Base-by-base conservation (phyloP, 2,888 invertebrate species). In the Idaea dimidiata region DNA sequence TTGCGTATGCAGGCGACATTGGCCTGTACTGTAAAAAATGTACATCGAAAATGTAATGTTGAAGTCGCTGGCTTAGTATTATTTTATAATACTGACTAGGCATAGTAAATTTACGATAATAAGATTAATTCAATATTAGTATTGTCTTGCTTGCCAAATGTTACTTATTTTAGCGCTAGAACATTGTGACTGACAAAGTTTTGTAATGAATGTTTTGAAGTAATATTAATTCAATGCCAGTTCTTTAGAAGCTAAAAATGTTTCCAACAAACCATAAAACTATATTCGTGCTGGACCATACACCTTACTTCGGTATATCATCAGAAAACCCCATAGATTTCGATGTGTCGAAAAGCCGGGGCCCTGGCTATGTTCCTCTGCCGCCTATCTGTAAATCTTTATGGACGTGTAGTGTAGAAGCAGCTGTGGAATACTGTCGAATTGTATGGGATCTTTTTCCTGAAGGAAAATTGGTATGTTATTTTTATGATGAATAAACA, bases 401-500 rank as follows among this genome's bases (percentile, higher is more conserved):
- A 61, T 99, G 99, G 99, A 99, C 99, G 0, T 98, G 97, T 78
- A 97, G 97, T 71, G 97, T 99, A 0, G 99, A 99, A 93, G 96
- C 98, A 0, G 96, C 98, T 0, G 95, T 99, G 65, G 99, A 99
- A 87, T 99, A 99, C 82, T 98, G 98, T 76, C 95, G 99, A 24
- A 97, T 99, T 73, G 97, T 98, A 0, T 98, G 98, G 97, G 99
- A 99, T 88, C 93, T 99, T n/a, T 99, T 98, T 92, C 98, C 99
- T 0, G 94, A 95, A 65, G 97, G 96, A 65, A 97, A 98, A 93
- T 87, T 97, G 87, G 97, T 97, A 92, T 33, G 33, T 33, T 33
- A 33, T 33, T 10, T 33, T 5, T 33, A 10, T 43, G 3, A 43
- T 43, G 14, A 8, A 2, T 43, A 8, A 43, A 43, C 43, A 14